phyloP scores from a whole-genome alignment of 2,113 vertebrate species.

The Sinocyclocheilus anophthalmus region DNA sequence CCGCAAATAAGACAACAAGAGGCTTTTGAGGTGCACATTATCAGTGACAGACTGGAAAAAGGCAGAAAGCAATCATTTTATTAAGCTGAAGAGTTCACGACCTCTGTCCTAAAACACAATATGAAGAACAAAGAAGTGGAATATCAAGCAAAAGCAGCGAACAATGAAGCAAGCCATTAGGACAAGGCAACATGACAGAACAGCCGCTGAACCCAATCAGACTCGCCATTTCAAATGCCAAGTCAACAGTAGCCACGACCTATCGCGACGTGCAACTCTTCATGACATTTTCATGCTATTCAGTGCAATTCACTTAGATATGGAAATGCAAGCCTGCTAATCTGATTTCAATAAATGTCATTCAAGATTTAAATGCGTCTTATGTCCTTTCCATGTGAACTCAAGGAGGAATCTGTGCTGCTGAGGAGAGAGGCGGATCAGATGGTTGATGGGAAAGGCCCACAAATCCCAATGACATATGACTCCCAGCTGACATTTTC shows the following conservation, averaged over 20 bases:
- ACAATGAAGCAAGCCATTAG: slow-evolving; percentile 27
- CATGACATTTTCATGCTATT: slow-evolving; percentile 77
- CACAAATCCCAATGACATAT: not conserved
- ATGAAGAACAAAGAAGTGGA: slow-evolving; percentile 35
- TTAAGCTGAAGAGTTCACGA: slow-evolving; percentile 23
- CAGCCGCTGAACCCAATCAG: slow-evolving; percentile 65
- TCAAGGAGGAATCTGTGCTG: slow-evolving; percentile 59
- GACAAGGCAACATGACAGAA: slow-evolving; percentile 27
- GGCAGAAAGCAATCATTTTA: slow-evolving; percentile 20
- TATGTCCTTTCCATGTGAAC: slow-evolving; percentile 48
- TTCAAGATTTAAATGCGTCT: slow-evolving; percentile 64
- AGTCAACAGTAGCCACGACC: slow-evolving; percentile 58
- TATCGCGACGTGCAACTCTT: slow-evolving; percentile 70
- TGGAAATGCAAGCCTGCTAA: slow-evolving; percentile 74
- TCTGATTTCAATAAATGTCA: slow-evolving; percentile 80
- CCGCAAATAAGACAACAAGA: not conserved
- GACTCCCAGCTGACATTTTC: not conserved
- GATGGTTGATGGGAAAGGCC: not conserved
- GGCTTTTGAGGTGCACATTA: not conserved
- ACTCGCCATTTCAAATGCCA: slow-evolving; percentile 73
- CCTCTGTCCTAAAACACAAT: slow-evolving; percentile 34
- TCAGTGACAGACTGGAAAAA: slow-evolving; percentile 29
- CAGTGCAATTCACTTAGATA: slow-evolving; percentile 72
- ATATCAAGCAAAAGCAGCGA: not conserved
- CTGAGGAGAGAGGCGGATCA: slow-evolving; percentile 5